Evolutionary conservation across 2,888 invertebrate genomes (phyloP), one percentile per base, ranked within the genome.

Genomic region (Hipparchia sbordonii): DNA sequence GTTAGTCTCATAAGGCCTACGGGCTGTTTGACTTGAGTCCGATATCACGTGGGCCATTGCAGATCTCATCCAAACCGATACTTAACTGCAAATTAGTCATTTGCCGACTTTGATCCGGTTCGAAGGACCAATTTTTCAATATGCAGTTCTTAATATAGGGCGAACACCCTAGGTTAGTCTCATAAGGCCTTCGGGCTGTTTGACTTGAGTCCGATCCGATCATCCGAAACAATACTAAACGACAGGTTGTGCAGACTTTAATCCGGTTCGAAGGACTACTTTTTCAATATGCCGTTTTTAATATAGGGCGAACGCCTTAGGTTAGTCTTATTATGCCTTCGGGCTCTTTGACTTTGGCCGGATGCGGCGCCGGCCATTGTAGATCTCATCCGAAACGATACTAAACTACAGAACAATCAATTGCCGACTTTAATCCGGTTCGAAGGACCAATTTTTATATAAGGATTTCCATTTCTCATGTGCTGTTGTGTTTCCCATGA

Each of bases 31-130:
- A 33, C 89, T 97, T 46, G 95, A 95, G 2, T 95, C 96, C 80
- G 96, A 96, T 85, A 96, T 96, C 12, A 96, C 96, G 23, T 91
- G 95, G n/a, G 95, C 96, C 0, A 84, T 97, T 68, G 96, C 96
- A 0, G 95, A 96, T 74, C 95, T 95, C 71, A 91, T 97, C 9
- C 82, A 88, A 46, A 86, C 81, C 57, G 87, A 88, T 78, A 81
- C 85, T 45, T 77, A 79, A 39, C 82, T 94, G 59, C 92, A 93
- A 90, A 94, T 93, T 12, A 57, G 56, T 67, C 39, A 13, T 12
- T 45, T 2, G 12, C 39, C 2, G 33, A 60, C 57, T 95, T 95
- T 82, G 93, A 95, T 52, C 10, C 95, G 95, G 3, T 91, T 94
- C 68, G 87, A 96, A 61, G 94, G 95, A 10, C 95, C 95, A 82